These are phyloP conservation scores for Arizona elegans DNA, from an alignment of 2,113 vertebrate species.

Conservation along the genomic window DNA sequence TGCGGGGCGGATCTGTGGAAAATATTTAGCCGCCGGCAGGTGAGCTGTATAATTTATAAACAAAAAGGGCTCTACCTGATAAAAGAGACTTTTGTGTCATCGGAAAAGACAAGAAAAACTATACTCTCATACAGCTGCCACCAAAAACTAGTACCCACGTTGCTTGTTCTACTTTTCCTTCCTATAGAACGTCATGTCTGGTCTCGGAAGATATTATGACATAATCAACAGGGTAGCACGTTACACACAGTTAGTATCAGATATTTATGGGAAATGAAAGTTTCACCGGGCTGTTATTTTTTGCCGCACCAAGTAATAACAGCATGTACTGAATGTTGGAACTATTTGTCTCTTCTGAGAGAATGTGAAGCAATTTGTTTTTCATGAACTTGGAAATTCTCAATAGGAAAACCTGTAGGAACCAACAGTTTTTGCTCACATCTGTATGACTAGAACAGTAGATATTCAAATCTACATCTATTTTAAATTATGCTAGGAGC, in stretches of 20 bases:
- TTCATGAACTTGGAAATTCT: background rate
- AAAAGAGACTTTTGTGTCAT: background rate
- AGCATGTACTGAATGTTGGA: background rate
- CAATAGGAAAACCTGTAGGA: background rate
- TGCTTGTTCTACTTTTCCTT: background rate
- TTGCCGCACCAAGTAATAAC: background rate
- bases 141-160: background rate
- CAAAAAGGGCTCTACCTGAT: background rate
- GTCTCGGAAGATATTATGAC: background rate
- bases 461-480: background rate
- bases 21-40: too few relatives aligned
- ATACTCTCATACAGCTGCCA: background rate
- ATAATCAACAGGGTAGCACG: background rate
- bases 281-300: background rate
- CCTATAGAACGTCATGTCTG: background rate
- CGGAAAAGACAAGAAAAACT: background rate
- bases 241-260: background rate
- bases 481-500: background rate
- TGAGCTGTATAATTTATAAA: background rate
- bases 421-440: background rate
- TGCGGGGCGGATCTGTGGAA: too few relatives aligned
- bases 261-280: background rate
- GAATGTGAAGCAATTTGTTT: background rate
- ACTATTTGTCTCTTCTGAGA: background rate
- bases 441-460: background rate